phyloP scores from a whole-genome alignment of 1,140 invertebrate genomes.

The Macrobrachium nipponense region DNA sequence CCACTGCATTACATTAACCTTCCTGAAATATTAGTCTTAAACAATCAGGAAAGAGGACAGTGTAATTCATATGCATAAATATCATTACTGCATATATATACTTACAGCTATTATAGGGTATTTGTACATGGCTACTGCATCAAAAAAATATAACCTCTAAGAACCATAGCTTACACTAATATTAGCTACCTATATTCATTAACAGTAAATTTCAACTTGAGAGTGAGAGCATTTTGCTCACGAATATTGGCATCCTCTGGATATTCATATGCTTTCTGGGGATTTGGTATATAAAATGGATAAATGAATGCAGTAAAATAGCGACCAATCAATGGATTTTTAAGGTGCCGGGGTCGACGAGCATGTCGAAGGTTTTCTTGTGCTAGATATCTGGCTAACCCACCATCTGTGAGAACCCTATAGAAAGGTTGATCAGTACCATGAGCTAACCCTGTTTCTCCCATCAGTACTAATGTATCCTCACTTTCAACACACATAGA shows the following conservation, averaged over 20 bases:
- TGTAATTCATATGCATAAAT: no score
- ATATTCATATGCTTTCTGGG: constrained; percentile 63
- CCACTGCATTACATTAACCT: no score
- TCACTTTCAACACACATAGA: constrained; percentile 63
- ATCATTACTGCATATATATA: no score
- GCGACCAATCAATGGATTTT: constrained; percentile 58
- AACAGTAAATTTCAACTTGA: constrained; percentile 49
- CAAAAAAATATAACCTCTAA: no score
- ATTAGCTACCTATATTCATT: constrained; percentile 24
- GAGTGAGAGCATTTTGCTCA: constrained; percentile 58
- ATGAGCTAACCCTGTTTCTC: constrained; percentile 49
- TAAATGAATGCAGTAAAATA: constrained; percentile 62
- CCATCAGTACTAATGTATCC: constrained; percentile 60
- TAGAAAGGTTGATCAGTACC: constrained; percentile 63
- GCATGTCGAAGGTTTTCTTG: constrained; percentile 57
- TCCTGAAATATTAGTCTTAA: no score
- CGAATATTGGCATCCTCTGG: constrained; percentile 62
- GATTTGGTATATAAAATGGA: constrained; percentile 61
- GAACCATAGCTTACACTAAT: no score
- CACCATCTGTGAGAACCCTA: constrained; percentile 53
- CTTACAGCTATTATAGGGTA: no score
- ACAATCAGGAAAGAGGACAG: no score
- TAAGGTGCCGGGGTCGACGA: constrained; percentile 39
- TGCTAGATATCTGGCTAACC: constrained; percentile 54
- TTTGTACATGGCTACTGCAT: no score